Evolutionary conservation across 2,113 vertebrate genomes (phyloP), one percentile per base, ranked within the genome.

Genomic region (Cynopterus brachyotis): DNA sequence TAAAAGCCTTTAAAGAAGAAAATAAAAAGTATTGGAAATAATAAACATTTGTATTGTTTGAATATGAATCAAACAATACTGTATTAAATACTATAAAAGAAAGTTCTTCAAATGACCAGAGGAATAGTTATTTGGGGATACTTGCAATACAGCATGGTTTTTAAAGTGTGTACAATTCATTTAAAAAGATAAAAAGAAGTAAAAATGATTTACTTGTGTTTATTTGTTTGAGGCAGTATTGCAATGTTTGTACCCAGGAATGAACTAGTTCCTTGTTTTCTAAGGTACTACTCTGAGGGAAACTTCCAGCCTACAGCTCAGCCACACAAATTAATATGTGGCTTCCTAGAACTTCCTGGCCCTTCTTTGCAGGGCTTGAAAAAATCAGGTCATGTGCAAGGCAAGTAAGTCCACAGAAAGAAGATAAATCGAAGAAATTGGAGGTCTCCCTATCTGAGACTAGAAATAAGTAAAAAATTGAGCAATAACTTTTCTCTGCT

Each of bases 231-330:
- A 92, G 53, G 53, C 8, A 40, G 16, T 0, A 3, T 96, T 85
- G 1, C 0, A 62, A 64, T 19, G 55, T 45, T 78, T 83, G 47
- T 16, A 0, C 30, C 2, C 59, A 57, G 72, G 40, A 60, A 9
- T 79, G 32, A 94, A 72, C 60, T 45, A 73, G 9, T 67, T 87
- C 24, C 32, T 80, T 35, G 89, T 96, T 96, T 94, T 60, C 40
- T 53, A 32, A 81, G 28, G 8, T 47, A 45, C 16, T 11, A 2
- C 32, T 82, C 35, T 76, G 47, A 78, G 15, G 50, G 24, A 91
- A 26, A 0, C 2, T 50, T 91, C 80, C 70, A 37, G 24, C 73
- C 4, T 70, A 60, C 2, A 11, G 15, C 76, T 91, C 19, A 94
- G 53, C 20, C 55, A 50, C 3, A 40, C 3, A 89, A 55, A 84